phyloP scores from a whole-genome alignment of 1,140 invertebrate species.

The roundworm (Caenorhabditis elegans) region DNA sequence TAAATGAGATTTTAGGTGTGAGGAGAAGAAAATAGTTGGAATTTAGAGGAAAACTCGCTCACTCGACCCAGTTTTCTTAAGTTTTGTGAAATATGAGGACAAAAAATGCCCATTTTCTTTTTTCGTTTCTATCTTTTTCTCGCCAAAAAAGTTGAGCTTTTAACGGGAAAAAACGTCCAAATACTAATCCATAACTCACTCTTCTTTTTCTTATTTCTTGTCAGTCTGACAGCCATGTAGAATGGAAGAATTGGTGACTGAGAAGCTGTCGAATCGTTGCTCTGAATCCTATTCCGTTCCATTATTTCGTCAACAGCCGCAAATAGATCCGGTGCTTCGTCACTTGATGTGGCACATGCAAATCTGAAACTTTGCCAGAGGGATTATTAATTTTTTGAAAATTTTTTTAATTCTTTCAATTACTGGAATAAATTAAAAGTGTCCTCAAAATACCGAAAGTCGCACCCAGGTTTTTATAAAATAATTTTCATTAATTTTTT shows the following conservation, averaged over 20 bases:
- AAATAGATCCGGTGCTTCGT: constrained; percentile 52
- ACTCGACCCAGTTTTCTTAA: too few relatives aligned
- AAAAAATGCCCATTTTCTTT: too few relatives aligned
- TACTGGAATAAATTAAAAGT: too few relatives aligned
- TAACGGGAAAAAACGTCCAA: too few relatives aligned
- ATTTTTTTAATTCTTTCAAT: background rate
- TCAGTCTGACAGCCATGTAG: constrained; percentile 62
- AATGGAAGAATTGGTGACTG: constrained; percentile 59
- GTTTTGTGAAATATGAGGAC: too few relatives aligned
- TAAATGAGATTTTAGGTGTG: constrained; percentile 1
- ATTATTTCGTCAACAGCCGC: constrained; percentile 46
- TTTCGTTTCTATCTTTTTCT: too few relatives aligned
- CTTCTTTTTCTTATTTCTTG: constrained; percentile 52
- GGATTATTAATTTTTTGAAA: background rate
- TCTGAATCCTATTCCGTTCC: background rate
- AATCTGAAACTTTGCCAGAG: constrained; percentile 31
- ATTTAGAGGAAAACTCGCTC: background rate
- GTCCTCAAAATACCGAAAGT: too few relatives aligned
- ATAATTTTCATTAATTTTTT: too few relatives aligned
- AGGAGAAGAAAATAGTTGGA: background rate
- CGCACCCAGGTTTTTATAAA: too few relatives aligned
- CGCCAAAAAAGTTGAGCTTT: too few relatives aligned
- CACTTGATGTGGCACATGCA: constrained; percentile 45
- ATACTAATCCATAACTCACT: background rate
- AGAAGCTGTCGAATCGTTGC: constrained; percentile 3